Base-by-base conservation (phyloP, 2,797 vertebrate species). In the Lepilemur septentrionalis region DNA sequence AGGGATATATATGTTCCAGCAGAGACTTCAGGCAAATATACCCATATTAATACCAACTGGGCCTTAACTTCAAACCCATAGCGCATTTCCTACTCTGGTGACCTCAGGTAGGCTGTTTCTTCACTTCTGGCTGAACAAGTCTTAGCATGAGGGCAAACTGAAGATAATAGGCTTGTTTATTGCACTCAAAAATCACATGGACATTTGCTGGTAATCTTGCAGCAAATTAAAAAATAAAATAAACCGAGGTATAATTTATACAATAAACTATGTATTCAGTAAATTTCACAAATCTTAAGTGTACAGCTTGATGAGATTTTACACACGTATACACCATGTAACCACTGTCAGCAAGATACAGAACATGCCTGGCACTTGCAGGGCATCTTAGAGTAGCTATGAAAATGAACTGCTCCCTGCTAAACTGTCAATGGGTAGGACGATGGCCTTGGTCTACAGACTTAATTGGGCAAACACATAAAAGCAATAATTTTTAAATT, bases 151-250 rank as follows among this genome's bases (percentile, higher is more conserved):
- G 80, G n/a, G 79, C 63, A 80, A 59, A 93, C 5, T 4, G 11
- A 86, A 65, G 30, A 72, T 46, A 72, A 63, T 0, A 69, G 43
- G 0, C 23, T 91, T 82, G 38, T 69, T 72, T 73, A 63, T 22
- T 89, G 10, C 6, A 48, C 52, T 95, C 1, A 61, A 91, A 73
- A 73, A 80, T 59, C 75, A 82, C n/a, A 89, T 0, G 6, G 30
- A 48, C 46, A 61, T 90, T 89, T 90, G 52, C 10, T 70, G 59
- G 63, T 75, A 73, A 78, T 92, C 30, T 79, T 92, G 7, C 50
- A 94, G 32, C 18, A 91, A 79, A 32, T 50, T 85, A 52, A 61
- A 83, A 91, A 52, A 41, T 28, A 81, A 90, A 95, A 95, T 67
- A 80, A 80, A 72, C 85, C 46, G n/a, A 95, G 38, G 6, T 35